A percentile compares a stretch with the other conserved stretches of the same genome.
phyloP scores from a whole-genome alignment of 2,888 invertebrate genomes.

The Ochropacha duplaris region DNA sequence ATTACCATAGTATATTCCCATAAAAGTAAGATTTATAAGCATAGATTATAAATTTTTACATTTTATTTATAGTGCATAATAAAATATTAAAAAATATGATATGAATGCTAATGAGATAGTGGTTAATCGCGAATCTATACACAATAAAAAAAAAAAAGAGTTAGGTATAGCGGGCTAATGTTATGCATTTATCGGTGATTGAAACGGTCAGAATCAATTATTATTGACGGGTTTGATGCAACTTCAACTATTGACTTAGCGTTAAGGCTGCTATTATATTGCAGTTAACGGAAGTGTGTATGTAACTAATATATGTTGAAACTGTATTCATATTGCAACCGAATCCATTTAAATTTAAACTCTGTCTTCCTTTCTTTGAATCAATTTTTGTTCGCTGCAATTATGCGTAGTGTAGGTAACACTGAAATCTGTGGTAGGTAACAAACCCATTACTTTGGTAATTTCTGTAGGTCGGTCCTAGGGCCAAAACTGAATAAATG shows the following conservation, averaged over 20 bases:
- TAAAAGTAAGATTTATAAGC: no score
- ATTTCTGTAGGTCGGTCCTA: no score
- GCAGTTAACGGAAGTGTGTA: neutral
- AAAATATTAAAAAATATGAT: no score
- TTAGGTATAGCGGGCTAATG: no score
- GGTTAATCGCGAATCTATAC: neutral
- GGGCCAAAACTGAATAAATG: no score
- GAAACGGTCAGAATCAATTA: neutral
- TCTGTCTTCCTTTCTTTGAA: neutral
- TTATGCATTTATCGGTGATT: neutral
- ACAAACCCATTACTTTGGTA: neutral
- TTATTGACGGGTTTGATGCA: constrained; percentile 5
- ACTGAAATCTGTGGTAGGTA: no score
- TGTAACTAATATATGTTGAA: neutral
- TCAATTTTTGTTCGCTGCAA: neutral
- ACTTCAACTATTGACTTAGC: neutral
- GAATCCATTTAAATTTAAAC: neutral
- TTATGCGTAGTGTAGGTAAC: no score
- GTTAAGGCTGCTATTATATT: neutral
- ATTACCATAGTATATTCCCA: no score
- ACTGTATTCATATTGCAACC: constrained; percentile 1
- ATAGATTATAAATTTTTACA: no score
- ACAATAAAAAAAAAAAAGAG: no score
- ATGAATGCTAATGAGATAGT: no score
- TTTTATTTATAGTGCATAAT: no score